Percentiles rank a stretch among this genome's conserved stretches.
Conservation (phyloP, 2,888 invertebrate genomes). For the Belgica antarctica region DNA sequence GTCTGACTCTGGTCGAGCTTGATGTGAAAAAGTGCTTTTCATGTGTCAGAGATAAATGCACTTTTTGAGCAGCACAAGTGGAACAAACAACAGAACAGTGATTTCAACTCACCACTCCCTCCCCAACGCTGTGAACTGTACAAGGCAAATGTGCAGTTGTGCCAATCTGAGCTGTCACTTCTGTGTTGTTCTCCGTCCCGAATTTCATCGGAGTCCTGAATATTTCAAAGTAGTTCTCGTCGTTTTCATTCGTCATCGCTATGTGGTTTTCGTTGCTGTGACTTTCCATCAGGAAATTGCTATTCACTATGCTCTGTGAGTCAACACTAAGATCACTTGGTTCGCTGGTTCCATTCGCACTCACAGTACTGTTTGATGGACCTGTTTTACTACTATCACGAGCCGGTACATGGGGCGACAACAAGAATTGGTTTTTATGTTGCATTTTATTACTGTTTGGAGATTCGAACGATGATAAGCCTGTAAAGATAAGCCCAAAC, state of each 20-base stretch:
- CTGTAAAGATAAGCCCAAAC: not conserved
- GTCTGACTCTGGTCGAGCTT: not conserved
- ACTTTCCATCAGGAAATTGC: constrained; percentile 33
- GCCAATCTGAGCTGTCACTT: constrained; percentile 79
- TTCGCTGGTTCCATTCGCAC: constrained; percentile 10
- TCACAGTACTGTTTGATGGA: not conserved
- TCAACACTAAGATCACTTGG: constrained; percentile 15
- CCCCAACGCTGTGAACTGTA: constrained; percentile 79
- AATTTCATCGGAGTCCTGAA: constrained; percentile 68
- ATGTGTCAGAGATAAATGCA: not conserved
- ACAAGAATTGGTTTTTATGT: constrained; percentile 32
- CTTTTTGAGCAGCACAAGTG: constrained; percentile 29
- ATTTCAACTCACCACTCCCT: constrained; percentile 74
- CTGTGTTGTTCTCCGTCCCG: constrained; percentile 77
- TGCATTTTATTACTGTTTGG: constrained; percentile 32
- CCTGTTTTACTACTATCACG: constrained; percentile 7
- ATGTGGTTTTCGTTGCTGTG: constrained; percentile 22
- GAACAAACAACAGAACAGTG: constrained; percentile 46
- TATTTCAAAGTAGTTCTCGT: constrained; percentile 41
- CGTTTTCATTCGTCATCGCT: constrained; percentile 33
- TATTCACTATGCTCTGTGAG: constrained; percentile 13
- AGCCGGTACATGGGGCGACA: constrained; percentile 28
- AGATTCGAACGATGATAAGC: constrained; percentile 22
- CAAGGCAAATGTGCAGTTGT: constrained; percentile 81
- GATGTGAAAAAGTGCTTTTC: not conserved